phyloP scores from a whole-genome alignment of 1,140 invertebrate species.

The Copidosoma floridanum region DNA sequence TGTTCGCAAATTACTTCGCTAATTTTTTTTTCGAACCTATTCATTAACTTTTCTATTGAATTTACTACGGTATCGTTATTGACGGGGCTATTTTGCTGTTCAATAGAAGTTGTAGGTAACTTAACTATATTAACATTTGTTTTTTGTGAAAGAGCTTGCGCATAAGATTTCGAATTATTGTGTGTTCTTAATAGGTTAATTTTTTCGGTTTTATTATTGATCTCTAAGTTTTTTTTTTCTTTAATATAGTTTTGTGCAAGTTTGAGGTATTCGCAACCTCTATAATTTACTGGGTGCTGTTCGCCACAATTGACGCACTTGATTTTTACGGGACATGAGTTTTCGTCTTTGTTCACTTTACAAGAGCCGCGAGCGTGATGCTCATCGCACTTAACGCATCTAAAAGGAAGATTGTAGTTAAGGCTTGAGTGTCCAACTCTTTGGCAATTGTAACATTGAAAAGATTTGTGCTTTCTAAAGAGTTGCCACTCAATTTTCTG shows the following conservation, averaged over 20 bases:
- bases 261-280: slow-evolving; percentile 15
- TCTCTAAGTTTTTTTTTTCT: not conserved
- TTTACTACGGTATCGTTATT: too few species aligned
- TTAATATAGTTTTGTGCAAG: not conserved
- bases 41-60: too few species aligned
- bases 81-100: too few species aligned
- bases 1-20: too few species aligned
- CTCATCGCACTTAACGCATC: slow-evolving; percentile 22
- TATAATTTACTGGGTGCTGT: slow-evolving; percentile 18
- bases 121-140: too few species aligned
- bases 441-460: slow-evolving; percentile 35
- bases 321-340: not conserved
- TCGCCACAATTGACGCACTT: slow-evolving; percentile 18
- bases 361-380: slow-evolving; percentile 9
- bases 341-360: not conserved
- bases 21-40: too few species aligned
- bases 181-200: too few species aligned
- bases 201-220: not conserved
- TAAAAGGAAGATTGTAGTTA: slow-evolving; percentile 30
- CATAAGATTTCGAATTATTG: too few species aligned
- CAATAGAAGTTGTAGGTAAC: too few species aligned
- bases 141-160: too few species aligned
- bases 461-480: slow-evolving; percentile 20
- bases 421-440: slow-evolving; percentile 19
- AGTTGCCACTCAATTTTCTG: slow-evolving; percentile 28